Percentiles rank a stretch among this genome's conserved stretches.
Evolutionary conservation across 2,888 invertebrate species (phyloP).

Genomic region (Parnassius mnemosyne): DNA sequence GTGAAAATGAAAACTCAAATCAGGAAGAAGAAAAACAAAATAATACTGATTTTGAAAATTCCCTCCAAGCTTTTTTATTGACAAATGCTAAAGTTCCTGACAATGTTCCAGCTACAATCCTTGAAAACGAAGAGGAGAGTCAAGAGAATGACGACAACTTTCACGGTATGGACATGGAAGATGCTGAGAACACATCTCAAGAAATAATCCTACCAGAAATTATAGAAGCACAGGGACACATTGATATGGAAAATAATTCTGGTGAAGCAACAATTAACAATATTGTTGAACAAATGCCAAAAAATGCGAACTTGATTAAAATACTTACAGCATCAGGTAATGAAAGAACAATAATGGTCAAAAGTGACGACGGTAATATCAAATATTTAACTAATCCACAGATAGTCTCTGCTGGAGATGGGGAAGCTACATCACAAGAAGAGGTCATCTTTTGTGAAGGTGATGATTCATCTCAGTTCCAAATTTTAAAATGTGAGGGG

Average conservation of each 20-base stretch:
- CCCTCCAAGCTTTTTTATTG: constrained; percentile 62
- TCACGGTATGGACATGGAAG: constrained; percentile 52
- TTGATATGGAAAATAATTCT: constrained; percentile 25
- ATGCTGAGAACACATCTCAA: constrained; percentile 43
- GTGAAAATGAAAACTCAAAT: constrained; percentile 26
- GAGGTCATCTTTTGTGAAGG: constrained; percentile 72
- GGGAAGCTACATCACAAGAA: constrained; percentile 52
- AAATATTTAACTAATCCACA: constrained; percentile 61
- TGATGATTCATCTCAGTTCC: constrained; percentile 66
- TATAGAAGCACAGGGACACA: constrained; percentile 36
- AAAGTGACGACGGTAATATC: constrained; percentile 49
- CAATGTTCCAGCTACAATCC: constrained; percentile 70
- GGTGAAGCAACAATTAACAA: constrained; percentile 40
- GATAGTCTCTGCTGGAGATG: constrained; percentile 49
- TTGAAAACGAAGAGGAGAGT: constrained; percentile 67
- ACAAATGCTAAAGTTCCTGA: constrained; percentile 58
- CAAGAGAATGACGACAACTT: constrained; percentile 50
- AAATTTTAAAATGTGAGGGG: constrained; percentile 70
- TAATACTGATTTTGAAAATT: constrained; percentile 49
- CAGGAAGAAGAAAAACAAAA: constrained; percentile 26
- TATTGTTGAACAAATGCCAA: constrained; percentile 28
- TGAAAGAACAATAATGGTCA: constrained; percentile 62
- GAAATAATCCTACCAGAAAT: constrained; percentile 36
- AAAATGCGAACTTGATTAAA: constrained; percentile 51
- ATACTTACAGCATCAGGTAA: constrained; percentile 55